Evolutionary conservation across 1,140 invertebrate genomes (phyloP).

Genomic region (Sitophilus oryzae): DNA sequence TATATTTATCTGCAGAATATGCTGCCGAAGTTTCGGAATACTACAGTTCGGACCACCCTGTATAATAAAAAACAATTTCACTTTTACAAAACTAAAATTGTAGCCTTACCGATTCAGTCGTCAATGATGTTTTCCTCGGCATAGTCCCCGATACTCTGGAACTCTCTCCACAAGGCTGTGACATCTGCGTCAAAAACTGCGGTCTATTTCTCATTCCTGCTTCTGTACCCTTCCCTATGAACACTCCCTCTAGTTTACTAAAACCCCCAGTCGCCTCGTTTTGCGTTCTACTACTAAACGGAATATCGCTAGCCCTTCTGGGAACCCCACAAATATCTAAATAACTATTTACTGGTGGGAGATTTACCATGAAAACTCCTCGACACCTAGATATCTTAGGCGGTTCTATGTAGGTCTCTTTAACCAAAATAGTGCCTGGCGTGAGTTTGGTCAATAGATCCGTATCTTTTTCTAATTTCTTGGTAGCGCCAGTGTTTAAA

Average conservation of each 20-base stretch:
- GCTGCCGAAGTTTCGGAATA: too few relatives aligned
- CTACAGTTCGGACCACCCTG: too few relatives aligned
- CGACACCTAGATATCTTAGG: constrained; percentile 44
- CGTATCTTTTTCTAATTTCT: constrained; percentile 26
- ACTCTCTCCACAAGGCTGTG: constrained; percentile 18
- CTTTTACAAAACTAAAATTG: too few relatives aligned
- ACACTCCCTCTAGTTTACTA: neutral
- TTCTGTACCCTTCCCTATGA: neutral
- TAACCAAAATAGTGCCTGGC: constrained; percentile 44
- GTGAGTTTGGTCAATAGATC: constrained; percentile 23
- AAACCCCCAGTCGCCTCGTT: neutral
- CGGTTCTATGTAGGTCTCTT: constrained; percentile 48
- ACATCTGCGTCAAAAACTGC: constrained; percentile 23
- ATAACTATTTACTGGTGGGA: constrained; percentile 20
- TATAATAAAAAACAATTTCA: too few relatives aligned
- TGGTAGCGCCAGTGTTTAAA: constrained; percentile 21
- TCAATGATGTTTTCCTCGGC: constrained; percentile 23
- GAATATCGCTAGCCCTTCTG: constrained; percentile 40
- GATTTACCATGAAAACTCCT: constrained; percentile 46
- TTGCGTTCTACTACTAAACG: constrained; percentile 1
- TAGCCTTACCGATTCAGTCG: constrained; percentile 24
- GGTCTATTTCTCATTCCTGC: constrained; percentile 11
- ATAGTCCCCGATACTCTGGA: neutral
- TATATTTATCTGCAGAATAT: too few relatives aligned
- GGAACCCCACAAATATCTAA: constrained; percentile 25